Conservation (phyloP, 2,797 vertebrate species). For the Myotis myotis region DNA sequence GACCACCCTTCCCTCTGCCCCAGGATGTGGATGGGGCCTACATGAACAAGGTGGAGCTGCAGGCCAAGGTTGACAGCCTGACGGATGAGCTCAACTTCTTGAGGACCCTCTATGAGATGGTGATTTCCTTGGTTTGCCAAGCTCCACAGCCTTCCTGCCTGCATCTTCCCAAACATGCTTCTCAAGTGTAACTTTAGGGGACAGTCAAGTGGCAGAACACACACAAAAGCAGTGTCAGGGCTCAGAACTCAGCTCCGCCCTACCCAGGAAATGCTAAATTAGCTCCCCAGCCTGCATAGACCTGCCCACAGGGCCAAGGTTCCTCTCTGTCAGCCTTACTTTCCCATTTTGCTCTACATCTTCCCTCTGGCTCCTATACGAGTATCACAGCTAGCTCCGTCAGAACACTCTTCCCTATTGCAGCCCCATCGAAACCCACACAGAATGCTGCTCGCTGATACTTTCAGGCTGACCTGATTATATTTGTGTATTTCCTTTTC, state of each 20-base stretch:
- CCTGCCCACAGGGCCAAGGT: background rate
- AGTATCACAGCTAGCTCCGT: background rate
- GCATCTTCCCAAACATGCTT: background rate
- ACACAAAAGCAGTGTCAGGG: background rate
- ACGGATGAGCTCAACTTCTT: constrained; percentile 92
- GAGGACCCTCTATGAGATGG: constrained; percentile 89
- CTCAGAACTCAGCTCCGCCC: background rate
- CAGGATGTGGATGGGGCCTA: constrained; percentile 90
- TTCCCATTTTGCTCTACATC: background rate
- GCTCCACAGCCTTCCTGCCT: background rate
- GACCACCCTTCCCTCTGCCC: background rate
- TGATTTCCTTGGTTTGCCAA: constrained; percentile 70
- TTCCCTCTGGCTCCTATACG: background rate
- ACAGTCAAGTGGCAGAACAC: background rate
- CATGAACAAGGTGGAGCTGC: constrained; percentile 90
- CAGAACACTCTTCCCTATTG: background rate
- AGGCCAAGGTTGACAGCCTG: constrained; percentile 87
- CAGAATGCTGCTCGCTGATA: background rate
- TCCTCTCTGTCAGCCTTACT: background rate
- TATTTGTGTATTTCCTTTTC: background rate
- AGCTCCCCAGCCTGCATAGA: background rate
- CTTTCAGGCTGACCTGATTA: background rate
- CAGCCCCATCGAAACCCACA: background rate
- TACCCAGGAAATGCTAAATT: background rate
- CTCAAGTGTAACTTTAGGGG: background rate